Evolutionary conservation across 2,888 invertebrate genomes (phyloP), one percentile per base, ranked within the genome.

Genomic region (Hyalella azteca): DNA sequence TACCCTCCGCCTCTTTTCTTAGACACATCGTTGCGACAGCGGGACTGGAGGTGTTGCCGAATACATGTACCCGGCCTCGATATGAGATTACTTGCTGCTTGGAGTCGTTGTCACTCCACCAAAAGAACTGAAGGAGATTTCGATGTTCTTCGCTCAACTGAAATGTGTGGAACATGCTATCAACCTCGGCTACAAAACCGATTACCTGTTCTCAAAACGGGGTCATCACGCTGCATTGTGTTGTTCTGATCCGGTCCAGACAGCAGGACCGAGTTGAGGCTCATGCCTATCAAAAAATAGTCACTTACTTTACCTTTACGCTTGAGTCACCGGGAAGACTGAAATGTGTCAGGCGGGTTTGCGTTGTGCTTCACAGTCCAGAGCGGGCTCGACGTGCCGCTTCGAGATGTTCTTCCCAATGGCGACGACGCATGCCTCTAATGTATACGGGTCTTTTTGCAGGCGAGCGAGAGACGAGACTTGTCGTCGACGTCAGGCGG

Each of bases 241-340:
- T 75, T 75, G 76, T 75, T 75, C 4, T 40, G 36, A 29, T 75
- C 76, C 2, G 76, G 76, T n/a, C 76, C 76, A 13, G 41, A 19
- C n/a, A 75, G 26, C 7, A 36, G 40, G 5, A 26, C 76, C 4
- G 36, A 36, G 15, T 75, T 75, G 15, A 75, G 40, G 39, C 76
- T 40, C 32, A 41, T 45, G 4, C 76, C 76, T 75, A 13, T 75
- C 76, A n/a, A 40, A 75, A 7, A 75, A 36, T 7, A 75, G 36
- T 39, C 76, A 3, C 5, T 39, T 41, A 7, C 40, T 75, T n/a
- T n/a, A n/a, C n/a, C n/a, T n/a, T n/a, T n/a, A n/a, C n/a, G n/a
- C n/a, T n/a, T n/a, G n/a, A n/a, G n/a, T n/a, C n/a, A n/a, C n/a
- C n/a, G n/a, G n/a, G n/a, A n/a, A n/a, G n/a, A n/a, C n/a, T n/a